These are phyloP conservation scores for Chymomyza procnemis DNA, from an alignment of 2,888 invertebrate genomes.

Conservation along the genomic window DNA sequence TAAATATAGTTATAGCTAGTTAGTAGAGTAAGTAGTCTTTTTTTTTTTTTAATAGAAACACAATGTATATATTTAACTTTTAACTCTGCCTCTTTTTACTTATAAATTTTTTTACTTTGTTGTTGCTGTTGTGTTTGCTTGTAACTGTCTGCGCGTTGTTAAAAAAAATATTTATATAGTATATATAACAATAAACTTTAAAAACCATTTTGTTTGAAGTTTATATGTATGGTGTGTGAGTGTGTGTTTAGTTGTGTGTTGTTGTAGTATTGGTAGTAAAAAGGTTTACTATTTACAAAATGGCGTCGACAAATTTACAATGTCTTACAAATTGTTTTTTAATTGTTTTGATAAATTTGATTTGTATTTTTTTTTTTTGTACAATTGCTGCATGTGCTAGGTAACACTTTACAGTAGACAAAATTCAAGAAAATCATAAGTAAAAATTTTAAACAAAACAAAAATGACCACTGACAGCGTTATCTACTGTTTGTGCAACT, in stretches of 20 bases:
- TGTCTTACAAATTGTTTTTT: constrained; percentile 8
- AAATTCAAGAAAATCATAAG: constrained; percentile 1
- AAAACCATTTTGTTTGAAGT: background rate
- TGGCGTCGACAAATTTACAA: constrained; percentile 24
- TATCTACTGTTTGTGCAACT: background rate
- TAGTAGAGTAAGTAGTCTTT: constrained; percentile 23
- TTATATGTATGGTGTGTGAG: background rate
- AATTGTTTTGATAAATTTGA: background rate
- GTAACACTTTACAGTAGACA: constrained; percentile 15
- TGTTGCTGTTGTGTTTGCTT: constrained; percentile 9
- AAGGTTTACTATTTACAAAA: constrained; percentile 23
- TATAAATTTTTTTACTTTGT: constrained; percentile 23
- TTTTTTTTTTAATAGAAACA: too few relatives aligned
- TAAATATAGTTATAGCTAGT: constrained; percentile 33
- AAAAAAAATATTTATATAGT: background rate
- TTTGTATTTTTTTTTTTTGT: constrained; percentile 1
- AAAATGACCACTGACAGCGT: background rate
- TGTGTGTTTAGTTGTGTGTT: constrained; percentile 5
- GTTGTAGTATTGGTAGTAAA: constrained; percentile 13
- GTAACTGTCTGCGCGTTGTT: background rate
- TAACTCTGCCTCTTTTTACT: constrained; percentile 14
- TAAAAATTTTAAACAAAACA: constrained; percentile 2
- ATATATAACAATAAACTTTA: background rate
- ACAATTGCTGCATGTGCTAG: constrained; percentile 27
- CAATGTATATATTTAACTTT: background rate